These are phyloP conservation scores for Cuculus canorus DNA, from an alignment of 2,797 vertebrate genomes.

Conservation along the genomic window DNA sequence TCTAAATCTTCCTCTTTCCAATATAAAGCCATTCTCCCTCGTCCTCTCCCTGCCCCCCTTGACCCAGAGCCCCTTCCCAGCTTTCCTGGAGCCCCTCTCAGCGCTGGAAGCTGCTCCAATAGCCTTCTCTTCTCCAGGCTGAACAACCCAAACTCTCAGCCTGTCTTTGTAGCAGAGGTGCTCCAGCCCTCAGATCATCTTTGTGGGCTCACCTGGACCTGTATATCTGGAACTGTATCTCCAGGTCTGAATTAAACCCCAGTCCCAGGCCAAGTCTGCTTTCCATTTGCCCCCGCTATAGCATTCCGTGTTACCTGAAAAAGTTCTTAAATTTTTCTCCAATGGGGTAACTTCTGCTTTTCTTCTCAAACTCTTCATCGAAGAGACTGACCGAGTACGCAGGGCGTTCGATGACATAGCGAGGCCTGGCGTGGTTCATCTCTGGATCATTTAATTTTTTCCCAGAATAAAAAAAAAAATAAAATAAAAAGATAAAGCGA, in stretches of 20 bases:
- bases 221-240: background rate
- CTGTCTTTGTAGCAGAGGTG: too few relatives aligned
- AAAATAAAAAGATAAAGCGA: background rate
- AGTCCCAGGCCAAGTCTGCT: background rate
- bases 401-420: slow-evolving; percentile 85
- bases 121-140: too few relatives aligned
- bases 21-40: too few relatives aligned
- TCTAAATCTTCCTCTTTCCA: too few relatives aligned
- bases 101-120: too few relatives aligned
- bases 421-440: slow-evolving; percentile 82
- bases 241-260: background rate
- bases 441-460: slow-evolving; percentile 54
- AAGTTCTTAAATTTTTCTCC: slow-evolving; percentile 84
- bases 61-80: too few relatives aligned
- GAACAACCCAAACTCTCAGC: too few relatives aligned
- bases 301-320: slow-evolving; percentile 82
- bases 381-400: slow-evolving; percentile 85
- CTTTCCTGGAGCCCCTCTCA: too few relatives aligned
- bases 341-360: slow-evolving; percentile 84
- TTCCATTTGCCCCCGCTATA: background rate
- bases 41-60: too few relatives aligned
- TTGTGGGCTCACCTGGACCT: too few relatives aligned
- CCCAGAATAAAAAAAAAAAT: background rate
- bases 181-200: too few relatives aligned
- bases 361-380: slow-evolving; percentile 90